Evolutionary conservation across 2,113 vertebrate species (phyloP), one percentile per base, ranked within the genome.

Genomic region (Brachyhypopomus gauderio): DNA sequence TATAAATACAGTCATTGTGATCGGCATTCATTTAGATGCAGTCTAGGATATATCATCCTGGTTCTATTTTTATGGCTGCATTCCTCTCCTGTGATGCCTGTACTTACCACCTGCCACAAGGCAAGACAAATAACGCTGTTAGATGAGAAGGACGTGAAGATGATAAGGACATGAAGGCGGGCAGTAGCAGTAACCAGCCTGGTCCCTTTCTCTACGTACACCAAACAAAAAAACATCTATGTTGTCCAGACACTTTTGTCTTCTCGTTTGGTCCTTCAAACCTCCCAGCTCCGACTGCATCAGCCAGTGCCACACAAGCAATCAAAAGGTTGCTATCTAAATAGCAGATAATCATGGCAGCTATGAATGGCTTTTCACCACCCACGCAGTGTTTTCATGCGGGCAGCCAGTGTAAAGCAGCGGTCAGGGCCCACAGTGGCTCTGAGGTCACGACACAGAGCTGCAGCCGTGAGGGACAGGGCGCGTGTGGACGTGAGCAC

Each of bases 31-130:
- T 72, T 60, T 48, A 41, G 38, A 71, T 45, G 34, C 48, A 36
- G 45, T 14, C 34, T 5, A 3, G 30, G 64, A 70, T 55, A 70
- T 2, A 25, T 36, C 30, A 45, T 14, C 8, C 66, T 6, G 23
- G 14, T 79, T 41, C 66, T 25, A n/a, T 45, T 48, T 60, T 27
- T 41, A 22, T 45, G 52, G 16, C 14, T 41, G 58, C 17, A 41
- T 62, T 12, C 0, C 22, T 19, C 17, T 2, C 71, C 5, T 62
- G n/a, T 30, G 0, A 60, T 62, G 22, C 36, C 55, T 79, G 17
- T 70, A 70, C 66, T 70, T 70, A 70, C 66, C 66, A 70, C 66
- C 66, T 62, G 55, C 58, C 6, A 79, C 23, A 60, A 55, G 69
- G 41, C 4, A 20, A 72, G 52, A 59, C 30, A 38, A 71, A 38